A percentile compares a stretch with the other conserved stretches of the same genome.
Conservation (phyloP, 2,888 invertebrate genomes). For the Lepetodrilus schrolli region DNA sequence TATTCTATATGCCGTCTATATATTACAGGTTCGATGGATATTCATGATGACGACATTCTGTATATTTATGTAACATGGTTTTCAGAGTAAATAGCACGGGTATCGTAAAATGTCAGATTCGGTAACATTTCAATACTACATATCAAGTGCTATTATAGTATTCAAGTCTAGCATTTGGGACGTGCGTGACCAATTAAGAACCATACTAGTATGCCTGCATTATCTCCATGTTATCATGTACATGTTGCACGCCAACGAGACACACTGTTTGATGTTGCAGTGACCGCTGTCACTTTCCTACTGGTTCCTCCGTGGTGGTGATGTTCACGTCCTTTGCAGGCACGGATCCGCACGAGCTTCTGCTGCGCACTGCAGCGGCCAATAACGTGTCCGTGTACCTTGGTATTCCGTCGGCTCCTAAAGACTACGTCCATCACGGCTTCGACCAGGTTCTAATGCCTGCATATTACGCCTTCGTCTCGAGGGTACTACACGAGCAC, state of each 20-base stretch:
- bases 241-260: no score
- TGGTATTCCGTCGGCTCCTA: slow-evolving; percentile 55
- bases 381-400: slow-evolving; percentile 60
- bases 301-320: slow-evolving; percentile 53
- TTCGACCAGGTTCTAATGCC: slow-evolving; percentile 35
- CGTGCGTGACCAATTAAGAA: no score
- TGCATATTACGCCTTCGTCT: slow-evolving; percentile 51
- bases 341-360: slow-evolving; percentile 56
- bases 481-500: slow-evolving; percentile 53
- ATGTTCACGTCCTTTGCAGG: slow-evolving; percentile 61
- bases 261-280: slow-evolving; percentile 35
- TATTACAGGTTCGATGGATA: no score
- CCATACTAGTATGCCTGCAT: no score
- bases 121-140: no score
- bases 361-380: slow-evolving; percentile 50
- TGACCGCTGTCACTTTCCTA: slow-evolving; percentile 43
- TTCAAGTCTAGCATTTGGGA: no score
- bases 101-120: no score
- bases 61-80: background rate
- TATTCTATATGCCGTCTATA: background rate
- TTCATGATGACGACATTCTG: background rate
- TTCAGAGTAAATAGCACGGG: no score
- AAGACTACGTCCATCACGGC: background rate
- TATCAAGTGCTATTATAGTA: no score
- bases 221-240: no score